A percentile compares a stretch with the other conserved stretches of the same genome.
phyloP scores from a whole-genome alignment of 2,888 invertebrate genomes.

The Congeria kusceri region DNA sequence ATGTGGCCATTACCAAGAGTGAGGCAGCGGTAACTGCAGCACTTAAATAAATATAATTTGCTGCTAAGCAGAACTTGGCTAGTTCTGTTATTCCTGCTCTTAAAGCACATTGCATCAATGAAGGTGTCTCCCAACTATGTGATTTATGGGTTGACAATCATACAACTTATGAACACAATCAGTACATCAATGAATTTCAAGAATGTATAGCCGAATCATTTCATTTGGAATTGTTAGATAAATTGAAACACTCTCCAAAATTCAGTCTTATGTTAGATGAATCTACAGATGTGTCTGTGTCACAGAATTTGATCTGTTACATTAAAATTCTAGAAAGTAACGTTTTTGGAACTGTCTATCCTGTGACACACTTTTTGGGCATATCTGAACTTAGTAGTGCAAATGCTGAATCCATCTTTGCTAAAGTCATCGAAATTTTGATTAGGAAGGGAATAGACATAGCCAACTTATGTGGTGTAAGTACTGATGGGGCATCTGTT shows the following conservation, averaged over 20 bases:
- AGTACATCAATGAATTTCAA: constrained; percentile 15
- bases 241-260: no score
- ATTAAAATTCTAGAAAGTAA: no score
- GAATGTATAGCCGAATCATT: background rate
- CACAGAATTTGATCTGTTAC: no score
- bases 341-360: no score
- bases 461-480: no score
- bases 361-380: no score
- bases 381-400: no score
- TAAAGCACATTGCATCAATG: background rate
- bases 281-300: no score
- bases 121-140: constrained; percentile 23
- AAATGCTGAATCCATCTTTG: background rate
- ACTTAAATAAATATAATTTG: no score
- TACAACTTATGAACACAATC: constrained; percentile 13
- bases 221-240: constrained; percentile 2
- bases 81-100: background rate
- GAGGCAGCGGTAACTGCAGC: constrained; percentile 9
- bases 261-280: no score
- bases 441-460: background rate
- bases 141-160: constrained; percentile 19
- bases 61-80: background rate
- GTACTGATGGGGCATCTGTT: no score
- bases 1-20: constrained; percentile 13
- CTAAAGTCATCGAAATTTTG: background rate